Evolutionary conservation across 1,140 invertebrate species (phyloP).

Genomic region (Gryon sp.): DNA sequence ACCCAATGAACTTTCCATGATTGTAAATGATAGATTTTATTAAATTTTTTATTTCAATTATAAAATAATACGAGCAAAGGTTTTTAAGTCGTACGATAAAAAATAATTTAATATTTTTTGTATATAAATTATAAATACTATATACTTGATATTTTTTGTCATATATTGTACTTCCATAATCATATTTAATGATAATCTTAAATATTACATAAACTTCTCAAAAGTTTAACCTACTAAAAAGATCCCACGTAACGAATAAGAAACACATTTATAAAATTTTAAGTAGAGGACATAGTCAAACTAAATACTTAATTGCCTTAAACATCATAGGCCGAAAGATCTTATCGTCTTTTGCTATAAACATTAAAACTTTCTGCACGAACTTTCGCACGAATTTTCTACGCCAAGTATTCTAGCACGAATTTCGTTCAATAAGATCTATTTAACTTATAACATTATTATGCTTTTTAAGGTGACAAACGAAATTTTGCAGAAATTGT

Average conservation of each 20-base stretch:
- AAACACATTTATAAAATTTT: constrained; percentile 50
- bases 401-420: constrained; percentile 35
- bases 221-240: constrained; percentile 33
- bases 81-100: too few species aligned
- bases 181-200: constrained; percentile 2
- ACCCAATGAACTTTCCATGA: too few species aligned
- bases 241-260: constrained; percentile 25
- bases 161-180: constrained; percentile 5
- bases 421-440: constrained; percentile 54
- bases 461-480: constrained; percentile 53
- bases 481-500: constrained; percentile 41
- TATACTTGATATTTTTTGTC: too few species aligned
- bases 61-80: too few species aligned
- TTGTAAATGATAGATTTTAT: too few species aligned
- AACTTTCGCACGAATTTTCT: constrained; percentile 57
- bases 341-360: constrained; percentile 47
- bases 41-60: too few species aligned
- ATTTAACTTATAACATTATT: constrained; percentile 42
- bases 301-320: constrained; percentile 58
- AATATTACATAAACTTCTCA: constrained; percentile 13
- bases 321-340: constrained; percentile 49
- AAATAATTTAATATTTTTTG: constrained; percentile 2
- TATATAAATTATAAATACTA: too few species aligned
- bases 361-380: constrained; percentile 41
- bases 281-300: constrained; percentile 50